Conservation (phyloP, 1,140 invertebrate genomes). For the Orius laevigatus region DNA sequence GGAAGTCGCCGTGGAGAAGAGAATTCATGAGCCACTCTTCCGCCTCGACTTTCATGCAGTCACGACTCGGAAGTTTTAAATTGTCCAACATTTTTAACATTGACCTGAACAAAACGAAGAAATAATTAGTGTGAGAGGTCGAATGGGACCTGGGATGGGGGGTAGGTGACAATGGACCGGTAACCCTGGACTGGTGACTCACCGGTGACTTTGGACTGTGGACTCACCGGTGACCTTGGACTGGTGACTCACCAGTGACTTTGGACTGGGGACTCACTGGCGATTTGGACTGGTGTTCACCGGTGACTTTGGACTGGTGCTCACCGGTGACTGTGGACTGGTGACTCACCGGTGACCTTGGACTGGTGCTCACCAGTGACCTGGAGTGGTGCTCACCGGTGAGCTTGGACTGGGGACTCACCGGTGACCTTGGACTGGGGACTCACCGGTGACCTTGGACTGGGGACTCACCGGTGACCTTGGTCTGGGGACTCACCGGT, state of each 20-base stretch:
- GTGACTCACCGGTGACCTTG: too few relatives aligned
- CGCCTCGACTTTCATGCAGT: constrained; percentile 49
- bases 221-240: neutral
- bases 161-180: too few relatives aligned
- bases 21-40: constrained; percentile 57
- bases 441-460: too few relatives aligned
- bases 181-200: neutral
- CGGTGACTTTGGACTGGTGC: too few relatives aligned
- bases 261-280: neutral
- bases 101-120: constrained; percentile 33
- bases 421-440: too few relatives aligned
- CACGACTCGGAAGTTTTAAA: constrained; percentile 45
- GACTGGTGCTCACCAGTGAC: too few relatives aligned
- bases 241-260: neutral
- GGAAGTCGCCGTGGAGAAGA: constrained; percentile 57
- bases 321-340: neutral
- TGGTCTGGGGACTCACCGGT: too few relatives aligned
- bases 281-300: neutral
- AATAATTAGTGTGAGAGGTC: constrained; percentile 5
- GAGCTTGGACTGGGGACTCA: too few relatives aligned
- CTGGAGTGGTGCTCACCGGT: too few relatives aligned
- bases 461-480: too few relatives aligned
- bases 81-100: constrained; percentile 64
- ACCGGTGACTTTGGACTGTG: neutral
- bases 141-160: neutral